Percentiles rank a stretch among this genome's conserved stretches.
phyloP scores from a whole-genome alignment of 1,140 invertebrate species.

The Scaptomyza graminum region DNA sequence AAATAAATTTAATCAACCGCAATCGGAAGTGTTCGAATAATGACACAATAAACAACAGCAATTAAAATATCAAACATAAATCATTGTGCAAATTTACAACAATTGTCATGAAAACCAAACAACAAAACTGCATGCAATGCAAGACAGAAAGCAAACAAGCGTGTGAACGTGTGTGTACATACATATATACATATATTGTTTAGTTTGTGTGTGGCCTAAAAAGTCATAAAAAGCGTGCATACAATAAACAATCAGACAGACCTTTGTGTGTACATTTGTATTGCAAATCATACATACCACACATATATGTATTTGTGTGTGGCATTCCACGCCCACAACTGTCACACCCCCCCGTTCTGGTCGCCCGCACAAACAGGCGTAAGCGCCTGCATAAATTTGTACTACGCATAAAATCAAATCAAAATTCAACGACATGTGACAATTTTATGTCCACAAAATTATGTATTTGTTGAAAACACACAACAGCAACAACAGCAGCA shows the following conservation, averaged over 20 bases:
- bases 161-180: slow-evolving; percentile 21
- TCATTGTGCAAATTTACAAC: slow-evolving; percentile 78
- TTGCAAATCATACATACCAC: slow-evolving; percentile 56
- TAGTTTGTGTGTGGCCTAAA: slow-evolving; percentile 30
- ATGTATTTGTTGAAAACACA: slow-evolving; percentile 82
- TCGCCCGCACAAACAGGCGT: slow-evolving; percentile 32
- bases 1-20: slow-evolving; percentile 82
- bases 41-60: slow-evolving; percentile 82
- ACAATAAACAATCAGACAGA: slow-evolving; percentile 53
- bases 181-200: no score
- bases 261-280: slow-evolving; percentile 33
- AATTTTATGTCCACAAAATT: slow-evolving; percentile 82
- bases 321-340: slow-evolving; percentile 26
- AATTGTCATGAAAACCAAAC: slow-evolving; percentile 65
- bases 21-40: slow-evolving; percentile 82
- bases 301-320: neutral
- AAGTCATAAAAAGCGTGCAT: slow-evolving; percentile 73
- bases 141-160: slow-evolving; percentile 58
- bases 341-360: neutral
- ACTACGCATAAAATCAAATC: slow-evolving; percentile 81
- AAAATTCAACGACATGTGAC: slow-evolving; percentile 82
- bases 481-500: slow-evolving; percentile 52
- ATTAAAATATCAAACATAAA: slow-evolving; percentile 82
- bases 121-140: slow-evolving; percentile 58
- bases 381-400: slow-evolving; percentile 78